Evolutionary conservation across 1,140 invertebrate species (phyloP).

Genomic region (Diuraphis noxia): DNA sequence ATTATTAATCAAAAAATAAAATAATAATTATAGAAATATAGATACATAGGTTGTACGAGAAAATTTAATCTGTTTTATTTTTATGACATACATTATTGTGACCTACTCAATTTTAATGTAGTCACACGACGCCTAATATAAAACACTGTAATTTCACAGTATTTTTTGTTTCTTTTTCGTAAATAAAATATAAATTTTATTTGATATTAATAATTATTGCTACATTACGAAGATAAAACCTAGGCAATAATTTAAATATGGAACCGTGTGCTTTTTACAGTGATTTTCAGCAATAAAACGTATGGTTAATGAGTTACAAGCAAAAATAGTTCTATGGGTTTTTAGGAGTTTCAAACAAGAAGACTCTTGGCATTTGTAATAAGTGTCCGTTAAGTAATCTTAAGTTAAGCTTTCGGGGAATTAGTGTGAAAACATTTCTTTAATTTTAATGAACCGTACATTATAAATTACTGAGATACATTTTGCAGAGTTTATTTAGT

Average conservation of each 20-base stretch:
- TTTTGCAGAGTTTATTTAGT: neutral
- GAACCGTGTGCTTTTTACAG: neutral
- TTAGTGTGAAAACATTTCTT: neutral
- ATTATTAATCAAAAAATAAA: too few relatives aligned
- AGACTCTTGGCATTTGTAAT: neutral
- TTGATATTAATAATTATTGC: too few relatives aligned
- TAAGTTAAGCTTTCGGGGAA: neutral
- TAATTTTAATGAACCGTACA: neutral
- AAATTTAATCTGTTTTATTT: too few relatives aligned
- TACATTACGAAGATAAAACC: neutral
- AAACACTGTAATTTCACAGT: too few relatives aligned
- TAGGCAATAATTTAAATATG: too few relatives aligned
- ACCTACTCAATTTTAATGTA: too few relatives aligned
- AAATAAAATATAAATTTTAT: neutral
- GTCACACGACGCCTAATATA: too few relatives aligned
- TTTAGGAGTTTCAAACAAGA: neutral
- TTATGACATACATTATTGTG: too few relatives aligned
- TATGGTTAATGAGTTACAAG: neutral
- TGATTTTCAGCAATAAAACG: neutral
- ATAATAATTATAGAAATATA: too few relatives aligned
- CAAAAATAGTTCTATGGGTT: neutral
- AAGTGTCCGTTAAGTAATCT: constrained; percentile 6
- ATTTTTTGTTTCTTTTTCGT: neutral
- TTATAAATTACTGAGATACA: neutral
- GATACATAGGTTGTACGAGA: too few relatives aligned